Percentiles rank a stretch among this genome's conserved stretches.
phyloP scores from a whole-genome alignment of 2,797 vertebrate species.

The Tenualosa thibaudeaui region DNA sequence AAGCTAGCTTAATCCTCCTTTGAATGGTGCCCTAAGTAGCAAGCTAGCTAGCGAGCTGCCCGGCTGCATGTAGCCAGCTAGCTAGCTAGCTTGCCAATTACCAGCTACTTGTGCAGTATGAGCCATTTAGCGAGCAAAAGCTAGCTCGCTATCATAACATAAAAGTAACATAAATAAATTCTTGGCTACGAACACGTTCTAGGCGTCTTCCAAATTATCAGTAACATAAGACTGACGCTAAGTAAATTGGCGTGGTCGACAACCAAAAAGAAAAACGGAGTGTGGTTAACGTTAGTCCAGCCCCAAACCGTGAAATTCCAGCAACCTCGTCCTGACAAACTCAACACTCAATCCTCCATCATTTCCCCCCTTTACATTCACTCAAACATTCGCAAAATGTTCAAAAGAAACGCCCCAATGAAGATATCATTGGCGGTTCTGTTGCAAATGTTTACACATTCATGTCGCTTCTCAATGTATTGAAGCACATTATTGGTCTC shows the following conservation, averaged over 20 bases:
- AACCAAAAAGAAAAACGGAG: not conserved
- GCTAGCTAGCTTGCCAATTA: conserved; percentile 56
- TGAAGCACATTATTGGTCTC: conserved; percentile 48
- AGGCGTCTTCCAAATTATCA: conserved; percentile 41
- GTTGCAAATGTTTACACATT: conserved; percentile 56
- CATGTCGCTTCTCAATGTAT: conserved; percentile 39
- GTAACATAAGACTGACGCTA: not conserved
- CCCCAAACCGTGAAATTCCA: conserved; percentile 46
- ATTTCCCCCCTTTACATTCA: conserved; percentile 53
- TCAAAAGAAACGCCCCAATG: conserved; percentile 54
- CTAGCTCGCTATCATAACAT: conserved; percentile 64
- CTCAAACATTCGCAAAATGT: conserved; percentile 46
- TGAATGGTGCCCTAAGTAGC: conserved; percentile 21
- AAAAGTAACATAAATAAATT: conserved; percentile 59
- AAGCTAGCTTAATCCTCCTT: conserved; percentile 25
- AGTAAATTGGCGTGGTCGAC: conserved; percentile 13
- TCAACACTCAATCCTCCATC: conserved; percentile 60
- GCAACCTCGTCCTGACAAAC: conserved; percentile 45
- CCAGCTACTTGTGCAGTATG: conserved; percentile 55
- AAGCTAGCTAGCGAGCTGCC: conserved; percentile 34
- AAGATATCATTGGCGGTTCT: conserved; percentile 58
- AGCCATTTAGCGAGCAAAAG: conserved; percentile 28
- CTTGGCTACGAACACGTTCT: conserved; percentile 45
- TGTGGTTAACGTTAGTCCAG: conserved; percentile 1
- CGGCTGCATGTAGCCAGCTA: conserved; percentile 43